phyloP scores from a whole-genome alignment of 2,888 invertebrate genomes.

The Pantelozetes paolii region DNA sequence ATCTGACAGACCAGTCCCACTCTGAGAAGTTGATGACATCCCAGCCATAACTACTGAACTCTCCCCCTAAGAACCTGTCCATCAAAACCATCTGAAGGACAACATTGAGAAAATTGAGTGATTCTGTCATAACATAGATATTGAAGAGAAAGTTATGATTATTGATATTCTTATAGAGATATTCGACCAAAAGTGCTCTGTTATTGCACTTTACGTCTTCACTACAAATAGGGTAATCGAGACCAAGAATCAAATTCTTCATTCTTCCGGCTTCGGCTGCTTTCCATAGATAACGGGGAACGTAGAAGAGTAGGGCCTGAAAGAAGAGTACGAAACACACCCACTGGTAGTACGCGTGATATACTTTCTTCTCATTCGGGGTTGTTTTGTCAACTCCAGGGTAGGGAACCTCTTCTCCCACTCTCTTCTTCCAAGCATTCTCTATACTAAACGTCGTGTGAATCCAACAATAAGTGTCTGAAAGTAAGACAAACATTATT shows the following conservation, averaged over 20 bases:
- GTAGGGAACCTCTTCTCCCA: conserved; percentile 46
- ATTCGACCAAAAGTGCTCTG: conserved; percentile 69
- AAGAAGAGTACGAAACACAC: conserved; percentile 69
- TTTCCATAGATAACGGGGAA: conserved; percentile 47
- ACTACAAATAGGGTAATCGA: conserved; percentile 48
- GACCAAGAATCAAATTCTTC: conserved; percentile 45
- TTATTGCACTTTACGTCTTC: conserved; percentile 65
- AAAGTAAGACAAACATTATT: neutral
- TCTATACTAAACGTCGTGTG: conserved; percentile 89
- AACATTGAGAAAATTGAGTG: conserved; percentile 48
- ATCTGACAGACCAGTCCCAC: conserved; percentile 20
- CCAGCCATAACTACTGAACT: conserved; percentile 45
- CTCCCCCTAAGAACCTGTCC: conserved; percentile 45
- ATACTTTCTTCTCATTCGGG: conserved; percentile 69
- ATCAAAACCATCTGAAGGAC: conserved; percentile 44
- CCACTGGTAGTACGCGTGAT: conserved; percentile 92
- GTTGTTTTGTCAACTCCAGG: conserved; percentile 45
- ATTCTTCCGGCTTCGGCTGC: conserved; percentile 47
- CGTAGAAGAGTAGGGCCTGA: conserved; percentile 45
- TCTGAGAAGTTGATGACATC: conserved; percentile 41
- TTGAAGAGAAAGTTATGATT: conserved; percentile 45
- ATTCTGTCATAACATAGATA: conserved; percentile 44
- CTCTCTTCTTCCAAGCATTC: conserved; percentile 44
- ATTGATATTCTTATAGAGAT: conserved; percentile 64
- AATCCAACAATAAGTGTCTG: conserved; percentile 57